Evolutionary conservation across 2,113 vertebrate species (phyloP).

Genomic region (Alexandromys fortis): DNA sequence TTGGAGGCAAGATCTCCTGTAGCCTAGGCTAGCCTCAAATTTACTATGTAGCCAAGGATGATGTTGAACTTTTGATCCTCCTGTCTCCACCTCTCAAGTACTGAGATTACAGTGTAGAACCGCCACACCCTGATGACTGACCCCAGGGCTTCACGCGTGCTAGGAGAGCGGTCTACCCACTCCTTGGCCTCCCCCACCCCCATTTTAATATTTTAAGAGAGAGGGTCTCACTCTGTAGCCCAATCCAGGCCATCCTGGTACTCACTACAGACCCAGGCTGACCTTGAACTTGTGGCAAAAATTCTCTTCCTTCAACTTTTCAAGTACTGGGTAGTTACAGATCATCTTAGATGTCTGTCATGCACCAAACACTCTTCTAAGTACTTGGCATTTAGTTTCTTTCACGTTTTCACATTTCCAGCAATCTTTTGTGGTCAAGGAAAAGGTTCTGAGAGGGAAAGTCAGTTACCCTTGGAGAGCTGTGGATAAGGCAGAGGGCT

Average conservation of each 20-base stretch:
- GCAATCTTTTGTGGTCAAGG: not conserved
- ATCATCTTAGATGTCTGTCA: not conserved
- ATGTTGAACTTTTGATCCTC: not conserved
- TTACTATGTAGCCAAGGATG: not conserved
- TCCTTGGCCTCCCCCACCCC: not conserved
- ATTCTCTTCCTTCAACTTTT: not conserved
- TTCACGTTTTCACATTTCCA: not conserved
- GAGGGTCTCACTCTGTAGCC: not conserved
- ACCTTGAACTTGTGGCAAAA: not conserved
- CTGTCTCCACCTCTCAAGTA: not conserved
- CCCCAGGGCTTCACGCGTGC: not conserved
- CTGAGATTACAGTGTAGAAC: not conserved
- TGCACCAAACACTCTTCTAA: not conserved
- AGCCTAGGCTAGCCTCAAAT: not conserved
- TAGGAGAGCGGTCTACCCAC: not conserved
- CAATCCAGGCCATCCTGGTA: not conserved
- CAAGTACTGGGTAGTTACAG: not conserved
- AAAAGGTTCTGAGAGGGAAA: not conserved
- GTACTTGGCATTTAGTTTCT: conserved; percentile 2
- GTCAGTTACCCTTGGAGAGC: not conserved
- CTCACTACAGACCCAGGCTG: not conserved
- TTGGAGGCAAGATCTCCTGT: not conserved
- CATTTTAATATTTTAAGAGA: not conserved
- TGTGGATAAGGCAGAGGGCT: not conserved
- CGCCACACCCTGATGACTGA: not conserved